phyloP scores from a whole-genome alignment of 2,888 invertebrate species.

The Labia minor region DNA sequence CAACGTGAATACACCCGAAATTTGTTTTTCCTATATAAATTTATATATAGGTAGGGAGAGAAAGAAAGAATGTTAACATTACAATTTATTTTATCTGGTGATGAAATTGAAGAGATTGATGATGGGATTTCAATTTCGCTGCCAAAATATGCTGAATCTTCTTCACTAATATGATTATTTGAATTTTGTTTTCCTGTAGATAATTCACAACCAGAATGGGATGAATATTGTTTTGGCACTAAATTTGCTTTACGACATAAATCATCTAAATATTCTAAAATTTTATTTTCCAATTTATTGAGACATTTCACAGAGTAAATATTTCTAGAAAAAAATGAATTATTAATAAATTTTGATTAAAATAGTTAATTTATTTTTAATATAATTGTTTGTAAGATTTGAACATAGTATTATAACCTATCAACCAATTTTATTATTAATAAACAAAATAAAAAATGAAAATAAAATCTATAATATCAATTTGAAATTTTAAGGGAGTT shows the following conservation, averaged over 20 bases:
- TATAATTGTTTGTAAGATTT: too few relatives aligned
- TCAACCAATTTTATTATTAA: too few relatives aligned
- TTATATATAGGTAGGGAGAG: not conserved
- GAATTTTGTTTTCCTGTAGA: not conserved
- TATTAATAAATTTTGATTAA: not conserved
- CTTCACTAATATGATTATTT: not conserved
- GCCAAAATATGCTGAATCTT: conserved; percentile 5
- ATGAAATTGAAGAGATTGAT: not conserved
- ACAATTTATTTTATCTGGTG: not conserved
- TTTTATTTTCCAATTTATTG: not conserved
- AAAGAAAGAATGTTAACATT: too few relatives aligned
- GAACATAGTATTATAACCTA: too few relatives aligned
- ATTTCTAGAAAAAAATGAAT: not conserved
- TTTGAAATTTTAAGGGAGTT: too few relatives aligned
- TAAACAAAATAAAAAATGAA: too few relatives aligned
- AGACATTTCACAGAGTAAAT: not conserved
- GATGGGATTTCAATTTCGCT: not conserved
- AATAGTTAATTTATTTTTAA: too few relatives aligned
- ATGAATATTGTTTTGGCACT: not conserved
- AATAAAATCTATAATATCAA: too few relatives aligned
- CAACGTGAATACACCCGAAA: too few relatives aligned
- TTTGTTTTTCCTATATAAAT: not conserved
- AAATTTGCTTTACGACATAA: not conserved
- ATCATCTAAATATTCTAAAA: not conserved
- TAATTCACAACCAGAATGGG: not conserved